These are phyloP conservation scores for Lucifuga dentata DNA, from an alignment of 2,113 vertebrate species.

Conservation along the genomic window DNA sequence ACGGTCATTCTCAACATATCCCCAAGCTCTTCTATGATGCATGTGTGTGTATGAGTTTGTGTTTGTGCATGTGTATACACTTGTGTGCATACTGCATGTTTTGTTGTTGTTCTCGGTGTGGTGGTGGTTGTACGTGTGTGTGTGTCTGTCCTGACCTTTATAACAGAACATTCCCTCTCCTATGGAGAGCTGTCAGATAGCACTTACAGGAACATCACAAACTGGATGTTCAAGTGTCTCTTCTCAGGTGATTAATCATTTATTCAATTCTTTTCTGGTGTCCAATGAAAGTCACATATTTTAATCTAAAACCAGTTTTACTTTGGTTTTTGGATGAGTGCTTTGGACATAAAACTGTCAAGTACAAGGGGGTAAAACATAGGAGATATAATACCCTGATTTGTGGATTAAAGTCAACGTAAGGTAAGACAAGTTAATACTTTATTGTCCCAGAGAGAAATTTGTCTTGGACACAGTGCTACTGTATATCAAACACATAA, in stretches of 20 bases:
- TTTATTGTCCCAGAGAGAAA: no score
- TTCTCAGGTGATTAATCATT: conserved; percentile 35
- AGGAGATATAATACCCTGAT: conserved; percentile 4
- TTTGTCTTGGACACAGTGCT: no score
- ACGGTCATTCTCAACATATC: conserved; percentile 5
- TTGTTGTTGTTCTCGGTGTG: background rate
- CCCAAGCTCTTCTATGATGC: background rate
- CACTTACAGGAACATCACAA: conserved; percentile 37
- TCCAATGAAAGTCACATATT: conserved; percentile 51
- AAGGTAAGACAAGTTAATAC: no score
- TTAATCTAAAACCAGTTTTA: conserved; percentile 56
- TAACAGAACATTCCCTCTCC: conserved; percentile 22
- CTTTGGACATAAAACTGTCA: conserved; percentile 47
- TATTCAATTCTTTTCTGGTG: conserved; percentile 38
- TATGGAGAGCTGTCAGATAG: conserved; percentile 46
- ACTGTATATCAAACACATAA: no score
- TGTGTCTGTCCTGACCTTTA: conserved; percentile 38
- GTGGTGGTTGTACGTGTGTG: conserved; percentile 1
- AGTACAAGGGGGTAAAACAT: conserved; percentile 15
- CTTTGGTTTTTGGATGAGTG: conserved; percentile 8
- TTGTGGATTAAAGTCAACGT: conserved; percentile 27
- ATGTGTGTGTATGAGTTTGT: background rate
- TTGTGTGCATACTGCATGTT: background rate
- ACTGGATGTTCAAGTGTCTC: conserved; percentile 23
- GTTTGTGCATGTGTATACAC: conserved; percentile 1